Percentiles rank a stretch among this genome's conserved stretches.
Conservation (phyloP, 1,140 invertebrate genomes). For the Drosophila neocordata region DNA sequence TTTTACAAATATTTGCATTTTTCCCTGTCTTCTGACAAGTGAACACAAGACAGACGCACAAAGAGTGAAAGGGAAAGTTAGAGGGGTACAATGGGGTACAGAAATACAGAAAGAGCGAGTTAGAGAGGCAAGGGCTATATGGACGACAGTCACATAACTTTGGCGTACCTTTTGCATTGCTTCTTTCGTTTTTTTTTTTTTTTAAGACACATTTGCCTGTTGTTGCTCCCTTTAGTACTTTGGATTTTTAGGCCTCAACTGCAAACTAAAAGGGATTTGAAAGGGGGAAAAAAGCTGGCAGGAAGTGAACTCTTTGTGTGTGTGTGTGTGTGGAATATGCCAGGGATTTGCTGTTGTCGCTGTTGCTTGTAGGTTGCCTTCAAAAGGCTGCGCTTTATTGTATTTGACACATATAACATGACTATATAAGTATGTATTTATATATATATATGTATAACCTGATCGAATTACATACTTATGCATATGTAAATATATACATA, state of each 20-base stretch:
- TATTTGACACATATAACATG: constrained; percentile 22
- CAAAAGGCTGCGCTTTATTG: constrained; percentile 46
- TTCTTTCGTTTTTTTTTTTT: constrained; percentile 20
- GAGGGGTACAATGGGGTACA: neutral
- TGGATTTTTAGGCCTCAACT: constrained; percentile 57
- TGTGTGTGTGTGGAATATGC: constrained; percentile 9
- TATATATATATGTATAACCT: constrained; percentile 10
- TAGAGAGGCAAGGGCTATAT: neutral
- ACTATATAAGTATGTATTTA: neutral
- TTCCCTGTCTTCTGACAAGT: constrained; percentile 66
- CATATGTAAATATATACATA: neutral
- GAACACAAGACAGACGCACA: constrained; percentile 23
- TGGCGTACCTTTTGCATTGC: constrained; percentile 74
- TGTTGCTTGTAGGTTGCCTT: constrained; percentile 3
- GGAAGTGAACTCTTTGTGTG: constrained; percentile 2
- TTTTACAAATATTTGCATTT: constrained; percentile 81
- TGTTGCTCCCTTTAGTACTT: constrained; percentile 20
- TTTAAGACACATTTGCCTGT: constrained; percentile 47
- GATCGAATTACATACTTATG: constrained; percentile 57
- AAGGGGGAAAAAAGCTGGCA: constrained; percentile 14
- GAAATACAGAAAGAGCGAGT: neutral
- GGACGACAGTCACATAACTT: constrained; percentile 61
- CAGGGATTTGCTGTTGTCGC: constrained; percentile 1
- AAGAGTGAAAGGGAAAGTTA: neutral
- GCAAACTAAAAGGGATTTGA: constrained; percentile 53